Percentiles rank a stretch among this genome's conserved stretches.
Evolutionary conservation across 2,888 invertebrate species (phyloP).

Genomic region (Drosophila neonasuta): DNA sequence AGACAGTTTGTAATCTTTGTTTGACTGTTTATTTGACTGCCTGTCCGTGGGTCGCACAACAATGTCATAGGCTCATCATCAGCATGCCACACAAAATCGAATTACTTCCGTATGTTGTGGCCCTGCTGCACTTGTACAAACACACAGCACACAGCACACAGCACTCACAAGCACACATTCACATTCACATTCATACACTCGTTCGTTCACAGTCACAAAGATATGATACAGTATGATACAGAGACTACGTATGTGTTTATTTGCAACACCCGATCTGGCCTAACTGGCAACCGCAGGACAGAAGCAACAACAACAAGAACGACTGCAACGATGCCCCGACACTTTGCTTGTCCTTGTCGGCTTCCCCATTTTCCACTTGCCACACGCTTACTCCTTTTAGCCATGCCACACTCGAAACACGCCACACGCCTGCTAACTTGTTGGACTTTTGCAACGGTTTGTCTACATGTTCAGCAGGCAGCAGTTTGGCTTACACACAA

Average conservation of each 20-base stretch:
- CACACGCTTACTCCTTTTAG: slow-evolving; percentile 22
- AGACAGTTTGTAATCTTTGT: slow-evolving; percentile 40
- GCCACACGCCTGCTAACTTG: slow-evolving; percentile 58
- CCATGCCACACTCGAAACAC: slow-evolving; percentile 12
- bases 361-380: slow-evolving; percentile 50
- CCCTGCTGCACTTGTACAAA: slow-evolving; percentile 27
- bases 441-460: slow-evolving; percentile 62
- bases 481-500: slow-evolving; percentile 75
- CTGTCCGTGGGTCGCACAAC: slow-evolving; percentile 44
- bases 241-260: slow-evolving; percentile 29
- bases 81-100: slow-evolving; percentile 67
- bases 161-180: not conserved
- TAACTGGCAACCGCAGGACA: slow-evolving; percentile 50
- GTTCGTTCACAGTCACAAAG: not conserved
- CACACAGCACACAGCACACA: slow-evolving; percentile 7
- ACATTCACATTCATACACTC: not conserved
- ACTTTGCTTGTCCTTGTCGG: slow-evolving; percentile 63
- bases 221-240: not conserved
- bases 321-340: slow-evolving; percentile 50
- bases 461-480: slow-evolving; percentile 57
- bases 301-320: slow-evolving; percentile 35
- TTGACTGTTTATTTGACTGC: slow-evolving; percentile 45
- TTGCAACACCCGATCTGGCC: slow-evolving; percentile 36
- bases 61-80: slow-evolving; percentile 63
- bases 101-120: slow-evolving; percentile 70